A percentile compares a stretch with the other conserved stretches of the same genome.
Conservation (phyloP, 2,113 vertebrate genomes). For the Neopipo cinnamomea region DNA sequence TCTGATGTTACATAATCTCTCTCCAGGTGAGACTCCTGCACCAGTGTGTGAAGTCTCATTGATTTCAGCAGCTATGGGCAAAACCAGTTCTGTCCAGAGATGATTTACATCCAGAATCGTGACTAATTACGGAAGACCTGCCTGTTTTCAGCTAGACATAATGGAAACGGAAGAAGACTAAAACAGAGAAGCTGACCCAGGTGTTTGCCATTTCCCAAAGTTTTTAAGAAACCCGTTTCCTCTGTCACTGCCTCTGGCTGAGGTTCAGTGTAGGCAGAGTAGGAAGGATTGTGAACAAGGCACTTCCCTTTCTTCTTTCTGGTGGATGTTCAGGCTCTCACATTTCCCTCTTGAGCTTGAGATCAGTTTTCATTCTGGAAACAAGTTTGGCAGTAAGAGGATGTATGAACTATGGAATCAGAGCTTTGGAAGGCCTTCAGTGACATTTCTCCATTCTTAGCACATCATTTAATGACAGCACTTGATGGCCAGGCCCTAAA, state of each 20-base stretch:
- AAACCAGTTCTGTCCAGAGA: not conserved
- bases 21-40: not conserved
- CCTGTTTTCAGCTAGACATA: not conserved
- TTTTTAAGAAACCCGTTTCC: not conserved
- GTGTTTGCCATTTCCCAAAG: not conserved
- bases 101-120: not conserved
- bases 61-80: not conserved
- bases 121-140: not conserved
- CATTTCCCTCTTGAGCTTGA: not conserved
- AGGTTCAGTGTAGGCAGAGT: not conserved
- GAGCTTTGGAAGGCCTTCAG: constrained; percentile 44
- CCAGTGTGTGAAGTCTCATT: not conserved
- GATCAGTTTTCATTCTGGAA: constrained; percentile 52
- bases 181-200: not conserved
- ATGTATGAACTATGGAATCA: not conserved
- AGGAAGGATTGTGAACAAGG: constrained; percentile 24
- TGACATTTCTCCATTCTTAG: constrained; percentile 56
- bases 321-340: constrained; percentile 33
- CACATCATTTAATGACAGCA: constrained; percentile 23
- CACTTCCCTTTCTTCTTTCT: constrained; percentile 45
- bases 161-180: not conserved
- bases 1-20: not conserved
- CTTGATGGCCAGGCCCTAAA: constrained; percentile 24
- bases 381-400: constrained; percentile 3
- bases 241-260: not conserved